Base-by-base conservation (phyloP, 2,797 vertebrate genomes). In the Cephalopachus bancanus region DNA sequence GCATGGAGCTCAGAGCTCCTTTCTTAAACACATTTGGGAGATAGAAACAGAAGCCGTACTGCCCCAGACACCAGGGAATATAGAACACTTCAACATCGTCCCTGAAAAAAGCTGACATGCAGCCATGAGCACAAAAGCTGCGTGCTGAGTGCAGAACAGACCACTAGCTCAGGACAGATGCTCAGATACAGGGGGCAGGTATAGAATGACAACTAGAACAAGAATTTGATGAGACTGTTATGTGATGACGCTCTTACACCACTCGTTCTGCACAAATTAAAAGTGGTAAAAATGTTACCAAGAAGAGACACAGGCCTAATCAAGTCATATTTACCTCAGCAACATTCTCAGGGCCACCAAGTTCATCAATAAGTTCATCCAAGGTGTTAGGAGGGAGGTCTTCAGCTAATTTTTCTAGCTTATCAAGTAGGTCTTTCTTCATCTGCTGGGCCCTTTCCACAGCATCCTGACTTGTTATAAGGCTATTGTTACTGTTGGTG, bases 371-470 rank as follows among this genome's bases (percentile, higher is more conserved):
- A 26, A 99, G 99, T 96, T 99, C 99, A 80, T 99, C 99, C 93
- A 99, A 98, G 0, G 99, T 99, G 97, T 99, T 99, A 67, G 99
- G 99, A 51, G 99, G 99, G 17, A 99, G 99, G 96, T 99, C 98
- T 98, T 99, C 99, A 1, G 99, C 99, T 79, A 99, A 98, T 75
- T 99, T 98, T 97, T 99, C 99, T 72, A 99, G 98, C 88, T 99
- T 98, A 19, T 99, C 99, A 95, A 99, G 98, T 62, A 99, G 98
- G 33, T 99, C 99, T 83, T 98, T 99, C 97, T 99, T 99, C 99
- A 99, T 99, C 94, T 99, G 99, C 98, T 99, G 99, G 83, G 99
- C 99, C 37, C 99, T 99, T 98, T 99, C 99, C 76, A 99, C 99
- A 4, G 99, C 99, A 97, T 99, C 99, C 97, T 99, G 99, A 98